Conservation (phyloP, 2,113 vertebrate genomes). For the Arizona elegans region DNA sequence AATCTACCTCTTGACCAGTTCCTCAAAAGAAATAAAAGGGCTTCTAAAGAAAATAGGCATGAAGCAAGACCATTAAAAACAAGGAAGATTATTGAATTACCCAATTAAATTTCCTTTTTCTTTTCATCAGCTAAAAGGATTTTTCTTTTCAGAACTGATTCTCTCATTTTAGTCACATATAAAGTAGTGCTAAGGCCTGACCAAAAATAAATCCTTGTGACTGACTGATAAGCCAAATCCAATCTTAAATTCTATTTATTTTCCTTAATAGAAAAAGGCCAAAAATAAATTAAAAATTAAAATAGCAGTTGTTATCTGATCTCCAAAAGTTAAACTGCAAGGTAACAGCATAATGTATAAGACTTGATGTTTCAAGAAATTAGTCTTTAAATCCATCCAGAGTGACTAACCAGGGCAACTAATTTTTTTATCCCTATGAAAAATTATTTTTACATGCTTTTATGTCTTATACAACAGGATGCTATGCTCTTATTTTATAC, state of each 20-base stretch:
- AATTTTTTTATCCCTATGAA: neutral
- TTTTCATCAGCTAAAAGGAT: neutral
- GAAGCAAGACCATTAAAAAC: neutral
- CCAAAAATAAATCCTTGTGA: neutral
- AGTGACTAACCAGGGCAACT: neutral
- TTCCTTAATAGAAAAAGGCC: neutral
- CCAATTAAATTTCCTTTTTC: neutral
- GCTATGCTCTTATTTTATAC: neutral
- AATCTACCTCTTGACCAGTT: neutral
- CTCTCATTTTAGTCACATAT: slow-evolving; percentile 11
- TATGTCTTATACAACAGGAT: neutral
- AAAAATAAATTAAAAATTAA: neutral
- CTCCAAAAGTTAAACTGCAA: slow-evolving; percentile 33
- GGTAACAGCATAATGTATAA: slow-evolving; percentile 34
- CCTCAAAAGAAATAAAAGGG: neutral
- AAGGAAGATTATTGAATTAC: neutral
- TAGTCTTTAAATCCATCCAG: slow-evolving; percentile 3
- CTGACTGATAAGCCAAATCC: slow-evolving; percentile 10
- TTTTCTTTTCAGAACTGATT: neutral
- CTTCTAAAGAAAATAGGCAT: neutral
- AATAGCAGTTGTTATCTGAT: slow-evolving; percentile 28
- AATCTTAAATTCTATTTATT: slow-evolving; percentile 30
- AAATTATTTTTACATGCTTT: neutral
- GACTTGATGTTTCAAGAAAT: neutral
- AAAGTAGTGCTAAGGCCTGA: slow-evolving; percentile 8